phyloP scores from a whole-genome alignment of 2,797 vertebrate species.

The Clarias platycephalus region DNA sequence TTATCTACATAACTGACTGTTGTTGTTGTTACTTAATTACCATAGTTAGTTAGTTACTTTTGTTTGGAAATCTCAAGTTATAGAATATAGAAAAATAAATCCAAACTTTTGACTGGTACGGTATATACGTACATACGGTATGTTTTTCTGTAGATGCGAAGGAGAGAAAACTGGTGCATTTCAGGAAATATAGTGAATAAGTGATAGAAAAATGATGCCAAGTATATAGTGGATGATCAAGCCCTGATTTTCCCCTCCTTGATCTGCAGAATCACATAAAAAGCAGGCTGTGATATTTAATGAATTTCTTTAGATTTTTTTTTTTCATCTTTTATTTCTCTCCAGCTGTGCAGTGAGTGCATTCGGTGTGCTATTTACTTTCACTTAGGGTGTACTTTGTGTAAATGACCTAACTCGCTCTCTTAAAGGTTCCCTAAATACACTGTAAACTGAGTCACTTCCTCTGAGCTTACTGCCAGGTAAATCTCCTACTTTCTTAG shows the following conservation, averaged over 20 bases:
- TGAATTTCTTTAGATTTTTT: constrained; percentile 55
- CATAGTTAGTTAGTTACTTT: no score
- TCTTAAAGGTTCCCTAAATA: constrained; percentile 19
- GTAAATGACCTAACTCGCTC: constrained; percentile 18
- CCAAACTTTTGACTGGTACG: no score
- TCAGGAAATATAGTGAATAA: neutral
- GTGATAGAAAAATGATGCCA: constrained; percentile 35
- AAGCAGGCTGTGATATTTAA: constrained; percentile 31
- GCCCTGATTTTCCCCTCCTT: neutral
- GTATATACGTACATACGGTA: neutral
- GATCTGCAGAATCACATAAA: constrained; percentile 5
- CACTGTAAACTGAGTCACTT: constrained; percentile 23
- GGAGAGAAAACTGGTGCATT: constrained; percentile 15
- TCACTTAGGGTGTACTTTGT: constrained; percentile 25
- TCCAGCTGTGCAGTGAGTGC: constrained; percentile 33
- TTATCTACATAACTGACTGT: no score
- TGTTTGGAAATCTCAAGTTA: no score
- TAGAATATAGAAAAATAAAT: no score
- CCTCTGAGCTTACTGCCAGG: constrained; percentile 1
- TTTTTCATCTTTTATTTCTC: constrained; percentile 37
- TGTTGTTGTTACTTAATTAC: no score
- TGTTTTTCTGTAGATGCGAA: constrained; percentile 15
- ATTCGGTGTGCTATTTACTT: constrained; percentile 31
- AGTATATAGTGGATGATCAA: constrained; percentile 49
- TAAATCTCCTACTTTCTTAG: neutral